Percentiles rank a stretch among this genome's conserved stretches.
Conservation (phyloP, 2,888 invertebrate genomes). For the Sicus ferrugineus region DNA sequence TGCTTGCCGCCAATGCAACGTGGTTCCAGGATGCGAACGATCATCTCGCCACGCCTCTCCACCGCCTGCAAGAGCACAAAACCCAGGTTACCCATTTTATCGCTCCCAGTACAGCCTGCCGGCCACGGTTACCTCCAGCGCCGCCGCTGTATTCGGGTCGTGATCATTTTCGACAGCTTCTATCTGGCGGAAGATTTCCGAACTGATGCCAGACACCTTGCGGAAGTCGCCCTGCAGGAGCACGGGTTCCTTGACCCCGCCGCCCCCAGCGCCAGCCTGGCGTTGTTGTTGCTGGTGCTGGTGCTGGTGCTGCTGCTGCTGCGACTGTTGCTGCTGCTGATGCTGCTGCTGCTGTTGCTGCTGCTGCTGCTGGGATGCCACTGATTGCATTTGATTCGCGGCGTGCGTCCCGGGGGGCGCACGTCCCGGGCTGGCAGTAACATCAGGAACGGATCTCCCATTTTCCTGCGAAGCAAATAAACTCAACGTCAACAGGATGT, state of each 20-base stretch:
- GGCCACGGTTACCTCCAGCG: slow-evolving; percentile 74
- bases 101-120: neutral
- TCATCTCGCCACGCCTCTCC: slow-evolving; percentile 94
- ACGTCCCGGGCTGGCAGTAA: slow-evolving; percentile 88
- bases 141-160: slow-evolving; percentile 91
- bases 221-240: slow-evolving; percentile 93
- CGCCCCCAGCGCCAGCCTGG: slow-evolving; percentile 61
- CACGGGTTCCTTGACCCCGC: slow-evolving; percentile 72
- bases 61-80: slow-evolving; percentile 70
- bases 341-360: slow-evolving; percentile 59
- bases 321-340: slow-evolving; percentile 66
- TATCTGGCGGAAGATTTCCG: slow-evolving; percentile 96
- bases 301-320: slow-evolving; percentile 62
- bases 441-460: slow-evolving; percentile 90
- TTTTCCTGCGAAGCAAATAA: slow-evolving; percentile 73
- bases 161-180: slow-evolving; percentile 96
- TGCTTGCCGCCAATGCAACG: slow-evolving; percentile 88
- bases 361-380: slow-evolving; percentile 59
- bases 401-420: slow-evolving; percentile 76
- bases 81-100: too few species aligned
- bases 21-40: slow-evolving; percentile 88
- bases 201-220: slow-evolving; percentile 95
- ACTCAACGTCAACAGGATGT: too few species aligned
- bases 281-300: slow-evolving; percentile 49
- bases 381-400: slow-evolving; percentile 68